Evolutionary conservation across 30 jellyfish, hydroid and myxozoan species (phyloP).

Genomic region (Sanderia malayensis): DNA sequence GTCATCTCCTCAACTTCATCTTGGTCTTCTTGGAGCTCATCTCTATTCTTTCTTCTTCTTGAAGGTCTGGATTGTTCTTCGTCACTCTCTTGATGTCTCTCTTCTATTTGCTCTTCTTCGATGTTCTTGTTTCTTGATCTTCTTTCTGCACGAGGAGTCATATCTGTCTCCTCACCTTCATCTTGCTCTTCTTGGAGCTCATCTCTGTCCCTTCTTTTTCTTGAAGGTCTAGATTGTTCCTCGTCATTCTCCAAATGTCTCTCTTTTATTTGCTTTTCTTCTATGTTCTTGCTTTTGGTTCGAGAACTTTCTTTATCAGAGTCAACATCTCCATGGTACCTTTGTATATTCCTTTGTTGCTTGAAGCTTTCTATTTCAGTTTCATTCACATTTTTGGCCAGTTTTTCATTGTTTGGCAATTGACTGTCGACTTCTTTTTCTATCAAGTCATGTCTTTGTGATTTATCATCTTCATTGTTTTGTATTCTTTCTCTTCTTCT

Average conservation of each 20-base stretch:
- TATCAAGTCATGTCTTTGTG: background rate
- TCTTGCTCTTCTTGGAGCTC: background rate
- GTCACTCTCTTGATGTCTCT: background rate
- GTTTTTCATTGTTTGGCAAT: constrained; percentile 1
- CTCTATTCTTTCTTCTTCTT: no score
- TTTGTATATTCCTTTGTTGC: background rate
- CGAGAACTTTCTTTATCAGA: background rate
- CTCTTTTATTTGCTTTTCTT: background rate
- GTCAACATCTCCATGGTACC: background rate
- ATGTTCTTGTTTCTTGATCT: background rate
- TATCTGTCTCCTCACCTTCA: background rate
- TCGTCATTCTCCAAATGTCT: background rate
- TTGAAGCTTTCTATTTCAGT: background rate
- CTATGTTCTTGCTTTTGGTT: background rate
- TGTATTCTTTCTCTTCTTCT: background rate
- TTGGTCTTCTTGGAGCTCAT: no score
- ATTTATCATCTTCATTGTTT: background rate
- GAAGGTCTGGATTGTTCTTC: no score
- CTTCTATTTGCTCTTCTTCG: background rate
- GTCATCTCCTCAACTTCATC: no score
- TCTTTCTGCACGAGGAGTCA: background rate
- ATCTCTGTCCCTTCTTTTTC: background rate
- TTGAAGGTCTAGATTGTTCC: no score
- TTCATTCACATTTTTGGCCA: background rate
- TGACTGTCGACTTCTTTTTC: constrained; percentile 13